Evolutionary conservation across 2,888 invertebrate species (phyloP).

Genomic region (Cataglyphis albicans): DNA sequence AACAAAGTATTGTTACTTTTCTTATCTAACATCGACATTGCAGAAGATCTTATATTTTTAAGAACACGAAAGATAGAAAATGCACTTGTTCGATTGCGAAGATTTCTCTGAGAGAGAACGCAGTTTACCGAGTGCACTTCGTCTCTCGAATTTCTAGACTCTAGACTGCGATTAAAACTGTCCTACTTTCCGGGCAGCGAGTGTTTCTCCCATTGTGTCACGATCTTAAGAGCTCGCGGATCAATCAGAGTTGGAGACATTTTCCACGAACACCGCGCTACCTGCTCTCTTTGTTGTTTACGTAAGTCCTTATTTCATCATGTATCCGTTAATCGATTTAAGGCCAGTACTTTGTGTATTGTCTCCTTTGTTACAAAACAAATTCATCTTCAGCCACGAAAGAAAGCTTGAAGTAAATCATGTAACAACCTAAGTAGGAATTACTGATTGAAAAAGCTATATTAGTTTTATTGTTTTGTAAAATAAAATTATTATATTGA

Average conservation of each 20-base stretch:
- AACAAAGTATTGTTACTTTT: slow-evolving; percentile 20
- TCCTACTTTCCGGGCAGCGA: slow-evolving; percentile 63
- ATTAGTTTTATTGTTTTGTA: neutral
- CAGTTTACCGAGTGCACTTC: slow-evolving; percentile 61
- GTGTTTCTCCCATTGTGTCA: slow-evolving; percentile 65
- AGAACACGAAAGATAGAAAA: slow-evolving; percentile 2
- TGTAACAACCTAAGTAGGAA: neutral
- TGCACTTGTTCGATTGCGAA: slow-evolving; percentile 30
- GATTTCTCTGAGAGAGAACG: slow-evolving; percentile 65
- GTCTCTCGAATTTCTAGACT: slow-evolving; percentile 65
- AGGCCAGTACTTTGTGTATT: neutral
- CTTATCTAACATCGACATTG: slow-evolving; percentile 10
- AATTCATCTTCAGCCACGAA: neutral
- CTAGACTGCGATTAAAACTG: slow-evolving; percentile 71
- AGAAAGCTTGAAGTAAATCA: neutral
- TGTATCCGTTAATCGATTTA: slow-evolving; percentile 25
- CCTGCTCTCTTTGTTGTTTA: neutral
- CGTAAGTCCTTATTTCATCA: neutral
- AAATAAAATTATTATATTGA: neutral
- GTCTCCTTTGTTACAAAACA: slow-evolving; percentile 4
- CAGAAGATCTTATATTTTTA: slow-evolving; percentile 6
- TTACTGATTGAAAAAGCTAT: neutral
- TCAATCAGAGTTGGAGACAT: slow-evolving; percentile 59
- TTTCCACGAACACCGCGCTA: slow-evolving; percentile 24
- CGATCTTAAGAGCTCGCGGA: slow-evolving; percentile 65